Evolutionary conservation across 2,113 vertebrate species (phyloP).

Genomic region (Syrrhaptes paradoxus): DNA sequence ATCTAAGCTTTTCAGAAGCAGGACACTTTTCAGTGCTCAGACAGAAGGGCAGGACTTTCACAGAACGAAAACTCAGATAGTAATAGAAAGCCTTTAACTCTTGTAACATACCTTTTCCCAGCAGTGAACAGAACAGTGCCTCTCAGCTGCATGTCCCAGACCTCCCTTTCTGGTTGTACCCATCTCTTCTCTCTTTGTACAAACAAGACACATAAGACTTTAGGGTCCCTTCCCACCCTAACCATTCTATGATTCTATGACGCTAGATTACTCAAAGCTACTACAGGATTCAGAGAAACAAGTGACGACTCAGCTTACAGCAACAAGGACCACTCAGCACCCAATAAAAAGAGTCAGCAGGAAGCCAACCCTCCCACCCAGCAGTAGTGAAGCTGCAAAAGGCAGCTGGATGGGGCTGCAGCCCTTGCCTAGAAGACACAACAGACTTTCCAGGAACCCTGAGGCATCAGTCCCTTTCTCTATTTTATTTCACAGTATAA

Average conservation of each 20-base stretch:
- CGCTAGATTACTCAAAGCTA: background rate
- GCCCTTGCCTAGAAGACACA: background rate
- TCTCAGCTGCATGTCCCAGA: background rate
- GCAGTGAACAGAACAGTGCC: background rate
- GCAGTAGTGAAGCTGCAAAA: background rate
- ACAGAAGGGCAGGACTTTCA: background rate
- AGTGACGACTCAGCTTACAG: background rate
- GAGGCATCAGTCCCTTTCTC: background rate
- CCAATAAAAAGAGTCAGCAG: background rate
- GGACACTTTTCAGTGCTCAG: background rate
- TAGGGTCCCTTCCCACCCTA: too few species aligned
- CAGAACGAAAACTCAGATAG: background rate
- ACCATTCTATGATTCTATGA: background rate
- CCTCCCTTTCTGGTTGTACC: background rate
- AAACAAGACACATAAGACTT: background rate
- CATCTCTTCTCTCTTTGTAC: background rate
- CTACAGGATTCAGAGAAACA: background rate
- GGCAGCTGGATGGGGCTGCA: background rate
- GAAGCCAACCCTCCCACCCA: background rate
- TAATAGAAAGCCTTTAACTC: background rate
- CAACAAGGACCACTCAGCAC: background rate
- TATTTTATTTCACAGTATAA: background rate
- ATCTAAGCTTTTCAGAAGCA: background rate
- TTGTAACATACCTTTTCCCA: background rate
- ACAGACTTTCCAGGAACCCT: background rate